A percentile compares a stretch with the other conserved stretches of the same genome.
These are phyloP conservation scores for Phania funesta DNA, from an alignment of 2,888 invertebrate species.

Conservation along the genomic window DNA sequence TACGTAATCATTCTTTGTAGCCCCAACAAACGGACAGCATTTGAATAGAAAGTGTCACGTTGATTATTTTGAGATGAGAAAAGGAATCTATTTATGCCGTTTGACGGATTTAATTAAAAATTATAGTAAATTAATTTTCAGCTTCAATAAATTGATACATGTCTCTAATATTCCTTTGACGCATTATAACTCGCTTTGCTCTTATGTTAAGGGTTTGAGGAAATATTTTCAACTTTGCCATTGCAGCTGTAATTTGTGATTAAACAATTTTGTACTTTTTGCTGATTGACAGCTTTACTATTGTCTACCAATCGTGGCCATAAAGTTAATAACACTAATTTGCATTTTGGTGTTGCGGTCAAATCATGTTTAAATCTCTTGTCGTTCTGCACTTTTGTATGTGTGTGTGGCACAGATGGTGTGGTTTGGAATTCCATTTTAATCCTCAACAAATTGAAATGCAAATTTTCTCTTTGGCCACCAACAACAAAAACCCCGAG, in stretches of 20 bases:
- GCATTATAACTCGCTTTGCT: not conserved
- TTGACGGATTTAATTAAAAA: constrained; percentile 70
- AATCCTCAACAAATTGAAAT: constrained; percentile 73
- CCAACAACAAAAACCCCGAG: constrained; percentile 30
- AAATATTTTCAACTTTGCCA: not conserved
- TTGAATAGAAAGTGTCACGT: constrained; percentile 46
- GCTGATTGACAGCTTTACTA: constrained; percentile 58
- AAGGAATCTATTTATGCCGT: constrained; percentile 50
- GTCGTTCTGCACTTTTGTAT: constrained; percentile 26
- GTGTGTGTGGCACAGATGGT: constrained; percentile 12
- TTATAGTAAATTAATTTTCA: constrained; percentile 72
- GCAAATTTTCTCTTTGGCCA: constrained; percentile 77
- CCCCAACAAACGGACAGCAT: not conserved
- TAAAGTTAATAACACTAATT: constrained; percentile 78
- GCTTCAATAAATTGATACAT: constrained; percentile 54
- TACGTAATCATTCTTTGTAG: not conserved
- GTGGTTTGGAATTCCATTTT: constrained; percentile 54
- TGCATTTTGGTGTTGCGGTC: constrained; percentile 78
- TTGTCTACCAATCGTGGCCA: constrained; percentile 68
- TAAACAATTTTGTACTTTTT: constrained; percentile 23
- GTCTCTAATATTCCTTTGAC: not conserved
- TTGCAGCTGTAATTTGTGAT: not conserved
- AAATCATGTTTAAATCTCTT: constrained; percentile 70
- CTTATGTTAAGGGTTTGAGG: not conserved
- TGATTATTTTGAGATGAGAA: constrained; percentile 70